Evolutionary conservation across 2,888 invertebrate species (phyloP).

Genomic region (Bruchidius siliquastri): DNA sequence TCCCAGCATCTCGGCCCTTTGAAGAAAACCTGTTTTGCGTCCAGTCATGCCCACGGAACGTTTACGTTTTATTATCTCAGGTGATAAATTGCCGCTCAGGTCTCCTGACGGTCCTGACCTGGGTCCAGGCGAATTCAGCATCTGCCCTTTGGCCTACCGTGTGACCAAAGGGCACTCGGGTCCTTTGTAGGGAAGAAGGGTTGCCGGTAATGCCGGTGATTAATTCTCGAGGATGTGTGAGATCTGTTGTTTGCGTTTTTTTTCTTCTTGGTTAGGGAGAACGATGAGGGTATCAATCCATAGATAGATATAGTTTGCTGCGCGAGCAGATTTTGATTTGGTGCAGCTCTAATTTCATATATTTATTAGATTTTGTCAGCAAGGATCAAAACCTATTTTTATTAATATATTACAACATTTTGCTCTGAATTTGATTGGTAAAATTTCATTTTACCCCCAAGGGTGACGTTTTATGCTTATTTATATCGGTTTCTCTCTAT

Average conservation of each 20-base stretch:
- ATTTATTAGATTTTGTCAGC: no score
- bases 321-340: no score
- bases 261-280: conserved; percentile 15
- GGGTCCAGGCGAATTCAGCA: conserved; percentile 28
- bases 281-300: background rate
- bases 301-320: no score
- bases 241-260: conserved; percentile 1
- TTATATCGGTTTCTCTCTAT: no score
- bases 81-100: conserved; percentile 26
- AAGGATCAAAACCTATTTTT: no score
- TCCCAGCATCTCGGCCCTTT: conserved; percentile 12
- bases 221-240: background rate
- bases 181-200: conserved; percentile 12
- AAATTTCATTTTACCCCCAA: no score
- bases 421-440: no score
- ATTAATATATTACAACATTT: no score
- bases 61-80: conserved; percentile 25
- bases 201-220: background rate
- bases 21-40: conserved; percentile 31
- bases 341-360: no score
- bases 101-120: conserved; percentile 17
- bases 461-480: no score
- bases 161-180: conserved; percentile 33
- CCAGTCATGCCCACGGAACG: conserved; percentile 23
- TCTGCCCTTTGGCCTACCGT: conserved; percentile 34